Conservation (phyloP, 2,113 vertebrate species). For the Prietella phreatophila region DNA sequence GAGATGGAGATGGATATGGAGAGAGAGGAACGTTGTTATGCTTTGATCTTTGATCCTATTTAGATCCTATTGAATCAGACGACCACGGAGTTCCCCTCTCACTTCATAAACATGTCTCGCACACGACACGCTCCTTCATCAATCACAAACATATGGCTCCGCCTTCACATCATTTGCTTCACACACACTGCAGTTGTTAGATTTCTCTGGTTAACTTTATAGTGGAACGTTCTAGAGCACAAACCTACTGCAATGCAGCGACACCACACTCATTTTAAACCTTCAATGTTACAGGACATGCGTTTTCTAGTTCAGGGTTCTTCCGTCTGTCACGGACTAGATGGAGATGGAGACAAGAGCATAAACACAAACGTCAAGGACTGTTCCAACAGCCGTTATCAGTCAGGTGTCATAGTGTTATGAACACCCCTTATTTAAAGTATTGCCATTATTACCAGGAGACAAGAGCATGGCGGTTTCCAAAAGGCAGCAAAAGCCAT, state of each 20-base stretch:
- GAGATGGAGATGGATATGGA: neutral
- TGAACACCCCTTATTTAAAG: neutral
- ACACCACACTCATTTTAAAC: neutral
- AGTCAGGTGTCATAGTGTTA: neutral
- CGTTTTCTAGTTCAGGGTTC: too few species aligned
- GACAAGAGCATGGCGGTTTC: neutral
- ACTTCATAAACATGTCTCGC: neutral
- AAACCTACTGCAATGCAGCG: neutral
- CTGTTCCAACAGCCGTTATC: too few species aligned
- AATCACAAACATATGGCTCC: neutral
- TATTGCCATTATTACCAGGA: neutral
- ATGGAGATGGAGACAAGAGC: too few species aligned
- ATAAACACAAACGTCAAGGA: too few species aligned
- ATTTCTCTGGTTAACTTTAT: neutral
- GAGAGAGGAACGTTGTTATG: neutral
- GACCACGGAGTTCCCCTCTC: neutral
- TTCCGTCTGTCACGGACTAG: too few species aligned
- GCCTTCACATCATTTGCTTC: neutral
- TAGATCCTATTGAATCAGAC: neutral
- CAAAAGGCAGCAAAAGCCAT: neutral
- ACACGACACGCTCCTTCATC: neutral
- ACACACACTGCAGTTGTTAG: neutral
- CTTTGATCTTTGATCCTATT: neutral
- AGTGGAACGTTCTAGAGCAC: neutral
- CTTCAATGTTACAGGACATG: neutral